Base-by-base conservation (phyloP, 2,888 invertebrate genomes). In the Plutella xylostella region DNA sequence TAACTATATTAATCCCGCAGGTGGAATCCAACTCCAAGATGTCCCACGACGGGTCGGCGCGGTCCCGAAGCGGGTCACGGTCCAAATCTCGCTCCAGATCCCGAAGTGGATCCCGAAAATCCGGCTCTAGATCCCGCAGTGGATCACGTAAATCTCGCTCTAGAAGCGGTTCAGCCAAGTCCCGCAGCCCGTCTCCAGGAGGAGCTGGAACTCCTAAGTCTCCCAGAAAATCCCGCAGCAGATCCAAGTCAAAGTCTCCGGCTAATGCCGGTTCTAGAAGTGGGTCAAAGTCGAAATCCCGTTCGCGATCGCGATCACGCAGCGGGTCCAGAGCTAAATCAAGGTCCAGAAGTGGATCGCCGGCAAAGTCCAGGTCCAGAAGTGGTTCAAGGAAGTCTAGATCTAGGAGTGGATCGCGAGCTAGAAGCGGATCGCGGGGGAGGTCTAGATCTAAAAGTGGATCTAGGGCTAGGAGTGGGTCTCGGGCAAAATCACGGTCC, bases 11-110 rank as follows among this genome's bases (percentile, higher is more conserved):
- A 35, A 42, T 47, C 31, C 48, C 34, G 4, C 60, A 77, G 75
- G 70, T 55, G 45, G 76, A 65, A 22, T 77, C 75, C 0, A 65
- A 61, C 3, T 61, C 72, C 2, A 72, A 67, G 55, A 74, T 72
- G 74, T 77, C 78, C 0, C 67, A 62, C 40, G 71, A 68, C 17
- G 72, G 75, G 2, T 73, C 77, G 0, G 52, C 51, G 2, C 60
- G 50, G 9, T 60, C 60, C 31, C 53, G 51, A 21, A 35, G 35
- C 43, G 14, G 44, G 6, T 44, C 44, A n/a, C 53, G 55, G n/a
- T 57, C 57, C 2, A 52, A 50, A 33, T 61, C 61, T 0, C 55
- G 54, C 6, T 63, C 63, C 47, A 61, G 62, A 25, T 61, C 65
- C 18, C 53, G 58, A 28, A 44, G 44, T 44, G 22, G 45, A 7